Conservation (phyloP, 2,888 invertebrate genomes). For the Folsomia manolachei region DNA sequence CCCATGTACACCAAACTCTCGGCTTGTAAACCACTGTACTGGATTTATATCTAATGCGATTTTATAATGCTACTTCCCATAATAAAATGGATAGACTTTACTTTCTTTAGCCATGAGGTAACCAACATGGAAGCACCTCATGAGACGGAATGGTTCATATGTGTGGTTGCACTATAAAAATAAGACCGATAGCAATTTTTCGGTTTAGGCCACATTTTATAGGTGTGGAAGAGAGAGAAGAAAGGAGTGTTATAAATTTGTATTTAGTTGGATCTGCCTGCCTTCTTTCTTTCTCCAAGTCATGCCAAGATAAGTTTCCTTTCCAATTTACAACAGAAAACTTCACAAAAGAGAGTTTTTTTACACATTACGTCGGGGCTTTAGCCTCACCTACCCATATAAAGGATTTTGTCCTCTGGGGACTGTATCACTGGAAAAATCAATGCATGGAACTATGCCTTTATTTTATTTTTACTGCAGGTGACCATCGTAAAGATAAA, state of each 20-base stretch:
- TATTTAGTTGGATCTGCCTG: constrained; percentile 9
- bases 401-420: too few species aligned
- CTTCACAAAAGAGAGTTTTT: neutral
- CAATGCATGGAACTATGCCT: too few species aligned
- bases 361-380: too few species aligned
- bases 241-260: constrained; percentile 15
- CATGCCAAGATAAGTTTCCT: constrained; percentile 16
- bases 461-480: neutral
- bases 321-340: constrained; percentile 24
- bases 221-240: neutral
- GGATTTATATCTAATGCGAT: neutral
- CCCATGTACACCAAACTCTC: neutral
- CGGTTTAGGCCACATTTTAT: neutral
- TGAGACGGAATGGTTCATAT: neutral
- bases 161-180: neutral
- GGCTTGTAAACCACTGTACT: neutral
- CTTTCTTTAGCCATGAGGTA: too few species aligned
- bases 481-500: too few species aligned
- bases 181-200: neutral
- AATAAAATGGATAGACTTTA: neutral
- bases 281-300: constrained; percentile 1
- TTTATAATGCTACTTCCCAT: neutral
- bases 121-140: too few species aligned
- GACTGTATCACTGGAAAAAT: too few species aligned
- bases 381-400: too few species aligned